Evolutionary conservation across 2,113 vertebrate genomes (phyloP).

Genomic region (Etheostoma spectabile): DNA sequence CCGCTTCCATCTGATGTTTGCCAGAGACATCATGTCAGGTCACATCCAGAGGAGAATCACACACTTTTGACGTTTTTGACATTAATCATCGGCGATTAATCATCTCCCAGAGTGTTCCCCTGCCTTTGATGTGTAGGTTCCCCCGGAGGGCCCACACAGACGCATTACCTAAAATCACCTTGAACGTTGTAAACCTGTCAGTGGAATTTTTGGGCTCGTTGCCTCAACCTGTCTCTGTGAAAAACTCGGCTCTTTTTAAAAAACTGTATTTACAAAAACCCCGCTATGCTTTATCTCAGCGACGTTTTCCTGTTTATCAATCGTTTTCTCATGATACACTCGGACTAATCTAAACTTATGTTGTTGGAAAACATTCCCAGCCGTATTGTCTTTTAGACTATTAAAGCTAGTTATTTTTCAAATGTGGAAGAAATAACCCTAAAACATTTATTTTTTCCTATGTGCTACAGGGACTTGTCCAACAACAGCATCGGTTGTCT

Average conservation of each 20-base stretch:
- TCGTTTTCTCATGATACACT: neutral
- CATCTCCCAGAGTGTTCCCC: conserved; percentile 42
- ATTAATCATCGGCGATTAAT: conserved; percentile 66
- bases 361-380: neutral
- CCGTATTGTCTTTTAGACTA: neutral
- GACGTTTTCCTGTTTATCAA: neutral
- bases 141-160: conserved; percentile 55
- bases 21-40: conserved; percentile 66
- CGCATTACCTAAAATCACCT: conserved; percentile 61
- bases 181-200: conserved; percentile 67
- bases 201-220: conserved; percentile 29
- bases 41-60: conserved; percentile 50
- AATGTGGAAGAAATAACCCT: conserved; percentile 9
- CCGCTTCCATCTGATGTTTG: conserved; percentile 51
- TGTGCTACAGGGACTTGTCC: conserved; percentile 89
- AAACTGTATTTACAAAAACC: neutral
- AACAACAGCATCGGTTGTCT: conserved; percentile 97
- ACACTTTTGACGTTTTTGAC: conserved; percentile 60
- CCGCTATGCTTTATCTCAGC: neutral
- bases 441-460: neutral
- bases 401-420: neutral
- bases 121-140: conserved; percentile 62
- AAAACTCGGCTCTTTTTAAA: conserved; percentile 10
- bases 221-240: conserved; percentile 53
- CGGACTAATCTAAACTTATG: neutral